Percentiles rank a stretch among this genome's conserved stretches.
Evolutionary conservation across 2,113 vertebrate species (phyloP).

Genomic region (Leptosomus discolor): DNA sequence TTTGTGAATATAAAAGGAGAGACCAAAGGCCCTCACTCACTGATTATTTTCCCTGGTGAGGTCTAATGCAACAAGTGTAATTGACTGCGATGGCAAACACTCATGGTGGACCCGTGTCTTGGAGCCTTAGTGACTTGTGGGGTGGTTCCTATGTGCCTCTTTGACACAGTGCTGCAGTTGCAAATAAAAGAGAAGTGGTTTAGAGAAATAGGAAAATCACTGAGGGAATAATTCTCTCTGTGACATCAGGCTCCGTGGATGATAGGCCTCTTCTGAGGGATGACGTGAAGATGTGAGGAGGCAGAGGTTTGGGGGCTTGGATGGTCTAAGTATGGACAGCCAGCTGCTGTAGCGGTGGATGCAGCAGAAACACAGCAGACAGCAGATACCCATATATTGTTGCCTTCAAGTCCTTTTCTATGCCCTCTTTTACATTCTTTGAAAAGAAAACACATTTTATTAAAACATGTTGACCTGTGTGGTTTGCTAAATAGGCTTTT

Average conservation of each 20-base stretch:
- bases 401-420: background rate
- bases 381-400: background rate
- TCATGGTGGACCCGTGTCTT: background rate
- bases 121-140: background rate
- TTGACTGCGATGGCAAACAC: background rate
- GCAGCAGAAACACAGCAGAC: background rate
- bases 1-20: background rate
- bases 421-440: background rate
- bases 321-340: background rate
- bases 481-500: background rate
- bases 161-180: background rate
- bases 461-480: background rate
- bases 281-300: background rate
- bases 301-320: background rate
- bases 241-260: fast-evolving
- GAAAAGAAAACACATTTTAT: background rate
- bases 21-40: background rate
- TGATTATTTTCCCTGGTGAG: background rate
- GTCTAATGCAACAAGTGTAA: background rate
- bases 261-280: background rate
- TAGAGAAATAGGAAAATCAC: background rate
- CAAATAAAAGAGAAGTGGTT: background rate
- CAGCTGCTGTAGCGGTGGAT: background rate
- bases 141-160: background rate
- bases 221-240: background rate